Evolutionary conservation across 2,797 vertebrate genomes (phyloP), one percentile per base, ranked within the genome.

Genomic region (Telmatherina bonti): DNA sequence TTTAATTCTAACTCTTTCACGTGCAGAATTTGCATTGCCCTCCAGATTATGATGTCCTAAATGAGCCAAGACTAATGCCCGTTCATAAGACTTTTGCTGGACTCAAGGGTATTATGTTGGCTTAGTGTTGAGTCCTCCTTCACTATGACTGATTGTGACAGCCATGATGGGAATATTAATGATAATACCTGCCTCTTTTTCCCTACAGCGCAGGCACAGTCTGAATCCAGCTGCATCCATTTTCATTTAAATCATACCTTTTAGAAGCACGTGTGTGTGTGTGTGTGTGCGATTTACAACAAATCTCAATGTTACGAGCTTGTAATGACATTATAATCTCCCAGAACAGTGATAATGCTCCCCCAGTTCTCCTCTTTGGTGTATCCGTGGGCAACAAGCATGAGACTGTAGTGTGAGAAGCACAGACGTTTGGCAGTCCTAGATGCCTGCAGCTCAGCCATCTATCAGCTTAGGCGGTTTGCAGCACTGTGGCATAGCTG

Each of bases 241-340:
- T 84, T 85, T 76, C 35, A 73, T 82, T 79, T 70, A 62, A 80
- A 78, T 52, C 57, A 43, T 57, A 68, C 73, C 55, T 69, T 67
- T 38, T 78, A 38, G 47, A 68, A 63, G 71, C 15, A 18, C 16
- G 38, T 41, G 38, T 38, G 12, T 70, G 54, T 24, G 29, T 68
- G 22, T 38, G 26, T 68, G 30, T 71, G 68, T 29, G 53, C 67
- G 57, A 57, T 70, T 63, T 61, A 69, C 24, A 62, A 78, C 62
- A 67, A 45, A 77, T 73, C 69, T 82, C 76, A 56, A 62, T 53
- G 64, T 74, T 49, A 63, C 60, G 64, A 75, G 68, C 74, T 78
- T 86, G 74, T 88, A 92, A 92, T 89, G 86, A 89, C 85, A 84
- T 91, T 88, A 85, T 84, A 88, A 91, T 89, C 84, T 90, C 78